Evolutionary conservation across 1,140 invertebrate genomes (phyloP).

Genomic region (Sitophilus oryzae): DNA sequence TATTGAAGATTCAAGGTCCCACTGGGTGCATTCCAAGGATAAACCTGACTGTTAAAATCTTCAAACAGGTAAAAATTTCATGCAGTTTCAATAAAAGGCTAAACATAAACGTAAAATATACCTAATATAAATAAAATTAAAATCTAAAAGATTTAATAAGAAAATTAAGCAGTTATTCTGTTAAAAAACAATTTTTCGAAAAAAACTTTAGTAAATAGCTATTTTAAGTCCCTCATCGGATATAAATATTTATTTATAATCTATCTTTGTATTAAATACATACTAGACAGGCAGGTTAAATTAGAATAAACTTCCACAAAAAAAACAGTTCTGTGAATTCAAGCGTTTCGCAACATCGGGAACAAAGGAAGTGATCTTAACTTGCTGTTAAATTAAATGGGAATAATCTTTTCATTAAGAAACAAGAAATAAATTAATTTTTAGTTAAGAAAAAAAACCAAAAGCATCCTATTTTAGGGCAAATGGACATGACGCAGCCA

Average conservation of each 20-base stretch:
- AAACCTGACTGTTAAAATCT: slow-evolving; percentile 10
- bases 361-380: background rate
- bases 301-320: background rate
- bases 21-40: slow-evolving; percentile 23
- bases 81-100: too few species aligned
- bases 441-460: background rate
- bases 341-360: slow-evolving; percentile 1
- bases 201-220: background rate
- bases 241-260: background rate
- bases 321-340: background rate
- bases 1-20: slow-evolving; percentile 24
- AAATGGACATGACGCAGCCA: slow-evolving; percentile 13
- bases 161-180: too few species aligned
- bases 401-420: too few species aligned
- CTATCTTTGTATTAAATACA: background rate
- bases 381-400: background rate
- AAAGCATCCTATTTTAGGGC: background rate
- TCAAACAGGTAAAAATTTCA: slow-evolving; percentile 1
- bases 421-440: too few species aligned
- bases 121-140: too few species aligned
- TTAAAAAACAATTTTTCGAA: too few species aligned
- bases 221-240: background rate
- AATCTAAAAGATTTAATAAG: too few species aligned
- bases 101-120: too few species aligned
- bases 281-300: background rate